Percentiles rank a stretch among this genome's conserved stretches.
Conservation (phyloP, 2,113 vertebrate genomes). For the Perca schrenkii region DNA sequence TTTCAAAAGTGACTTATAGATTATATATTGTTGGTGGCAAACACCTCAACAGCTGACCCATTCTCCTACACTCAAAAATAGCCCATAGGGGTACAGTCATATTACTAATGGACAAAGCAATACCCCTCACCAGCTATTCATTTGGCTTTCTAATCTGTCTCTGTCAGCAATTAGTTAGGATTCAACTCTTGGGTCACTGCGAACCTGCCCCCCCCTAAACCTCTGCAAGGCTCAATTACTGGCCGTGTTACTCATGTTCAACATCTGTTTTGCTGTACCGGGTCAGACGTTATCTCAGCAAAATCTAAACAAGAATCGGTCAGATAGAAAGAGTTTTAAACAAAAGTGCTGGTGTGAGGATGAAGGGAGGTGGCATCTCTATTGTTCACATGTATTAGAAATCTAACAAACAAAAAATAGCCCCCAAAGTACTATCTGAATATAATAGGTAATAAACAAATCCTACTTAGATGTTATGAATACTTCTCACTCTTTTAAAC, state of each 20-base stretch:
- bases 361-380: slow-evolving; percentile 19
- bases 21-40: neutral
- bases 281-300: slow-evolving; percentile 62
- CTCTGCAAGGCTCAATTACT: slow-evolving; percentile 46
- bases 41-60: neutral
- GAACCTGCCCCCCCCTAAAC: slow-evolving; percentile 35
- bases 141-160: slow-evolving; percentile 46
- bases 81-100: slow-evolving; percentile 13
- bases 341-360: slow-evolving; percentile 15
- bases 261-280: slow-evolving; percentile 74
- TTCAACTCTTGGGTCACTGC: slow-evolving; percentile 44
- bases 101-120: slow-evolving; percentile 13
- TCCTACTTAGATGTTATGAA: neutral
- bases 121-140: slow-evolving; percentile 24
- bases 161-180: slow-evolving; percentile 67
- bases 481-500: slow-evolving; percentile 3
- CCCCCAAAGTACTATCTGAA: neutral
- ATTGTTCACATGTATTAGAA: neutral
- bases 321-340: slow-evolving; percentile 30
- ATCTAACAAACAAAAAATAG: neutral
- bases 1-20: neutral
- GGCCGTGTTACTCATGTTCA: slow-evolving; percentile 56
- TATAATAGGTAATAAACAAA: neutral
- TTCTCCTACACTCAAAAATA: slow-evolving; percentile 3
- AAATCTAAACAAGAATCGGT: slow-evolving; percentile 51